Percentiles rank a stretch among this genome's conserved stretches.
phyloP scores from a whole-genome alignment of 2,888 invertebrate species.

The Acronicta psi region DNA sequence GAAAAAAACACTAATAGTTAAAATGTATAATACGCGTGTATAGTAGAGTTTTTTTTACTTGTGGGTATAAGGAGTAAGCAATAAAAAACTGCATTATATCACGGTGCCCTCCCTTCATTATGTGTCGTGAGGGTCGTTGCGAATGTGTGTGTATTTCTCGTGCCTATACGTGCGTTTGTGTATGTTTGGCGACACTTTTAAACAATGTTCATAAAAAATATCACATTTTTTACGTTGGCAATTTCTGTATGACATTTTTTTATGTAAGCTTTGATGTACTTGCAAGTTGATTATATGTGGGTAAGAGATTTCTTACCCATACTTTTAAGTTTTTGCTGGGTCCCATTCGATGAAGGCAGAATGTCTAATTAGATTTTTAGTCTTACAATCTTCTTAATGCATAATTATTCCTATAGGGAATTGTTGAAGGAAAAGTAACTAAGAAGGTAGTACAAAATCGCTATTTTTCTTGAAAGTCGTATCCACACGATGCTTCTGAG shows the following conservation, averaged over 20 bases:
- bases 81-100: conserved; percentile 89
- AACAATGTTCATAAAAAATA: conserved; percentile 51
- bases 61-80: conserved; percentile 87
- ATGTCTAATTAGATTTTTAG: too few relatives aligned
- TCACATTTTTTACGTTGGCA: conserved; percentile 23
- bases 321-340: conserved; percentile 28
- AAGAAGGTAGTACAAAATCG: too few relatives aligned
- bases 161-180: conserved; percentile 31
- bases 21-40: conserved; percentile 84
- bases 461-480: too few relatives aligned
- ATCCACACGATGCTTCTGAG: too few relatives aligned
- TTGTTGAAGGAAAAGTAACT: too few relatives aligned
- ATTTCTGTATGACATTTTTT: conserved; percentile 44
- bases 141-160: conserved; percentile 70
- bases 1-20: conserved; percentile 85
- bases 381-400: too few relatives aligned
- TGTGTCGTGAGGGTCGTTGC: conserved; percentile 77
- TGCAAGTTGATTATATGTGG: conserved; percentile 18
- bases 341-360: background rate
- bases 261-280: conserved; percentile 25
- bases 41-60: conserved; percentile 82
- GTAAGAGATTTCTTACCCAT: background rate
- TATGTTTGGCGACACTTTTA: conserved; percentile 49
- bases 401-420: too few relatives aligned
- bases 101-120: conserved; percentile 86